Evolutionary conservation across 2,113 vertebrate species (phyloP).

Genomic region (Stegastes partitus): DNA sequence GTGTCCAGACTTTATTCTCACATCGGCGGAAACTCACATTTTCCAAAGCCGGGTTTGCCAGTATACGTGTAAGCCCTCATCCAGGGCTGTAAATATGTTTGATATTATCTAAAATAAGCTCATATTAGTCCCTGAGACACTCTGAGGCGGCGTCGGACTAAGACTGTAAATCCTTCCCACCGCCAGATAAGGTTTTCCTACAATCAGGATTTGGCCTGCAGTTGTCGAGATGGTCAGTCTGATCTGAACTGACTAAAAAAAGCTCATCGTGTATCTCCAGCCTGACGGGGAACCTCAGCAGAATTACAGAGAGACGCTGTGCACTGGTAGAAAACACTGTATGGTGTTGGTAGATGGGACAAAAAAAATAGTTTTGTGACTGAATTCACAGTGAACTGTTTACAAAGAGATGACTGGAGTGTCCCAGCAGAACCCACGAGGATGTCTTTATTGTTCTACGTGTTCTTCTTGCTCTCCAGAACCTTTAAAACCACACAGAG

Average conservation of each 20-base stretch:
- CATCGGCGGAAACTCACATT: neutral
- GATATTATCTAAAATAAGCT: conserved; percentile 37
- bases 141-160: neutral
- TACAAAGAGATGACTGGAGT: no score
- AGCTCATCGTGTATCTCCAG: neutral
- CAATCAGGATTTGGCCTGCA: conserved; percentile 9
- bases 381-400: no score
- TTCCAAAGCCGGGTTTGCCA: no score
- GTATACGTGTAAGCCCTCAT: neutral
- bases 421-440: no score
- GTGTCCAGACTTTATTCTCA: neutral
- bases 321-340: neutral
- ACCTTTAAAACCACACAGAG: no score
- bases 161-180: conserved; percentile 30
- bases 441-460: no score
- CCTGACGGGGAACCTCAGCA: neutral
- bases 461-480: no score
- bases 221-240: conserved; percentile 9
- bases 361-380: no score
- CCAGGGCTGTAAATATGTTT: conserved; percentile 18
- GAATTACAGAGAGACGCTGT: neutral
- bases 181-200: conserved; percentile 14
- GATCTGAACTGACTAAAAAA: neutral
- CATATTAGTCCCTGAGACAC: conserved; percentile 1
- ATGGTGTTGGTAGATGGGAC: no score